These are phyloP conservation scores for Deroptyus accipitrinus DNA, from an alignment of 2,113 vertebrate genomes.

Conservation along the genomic window DNA sequence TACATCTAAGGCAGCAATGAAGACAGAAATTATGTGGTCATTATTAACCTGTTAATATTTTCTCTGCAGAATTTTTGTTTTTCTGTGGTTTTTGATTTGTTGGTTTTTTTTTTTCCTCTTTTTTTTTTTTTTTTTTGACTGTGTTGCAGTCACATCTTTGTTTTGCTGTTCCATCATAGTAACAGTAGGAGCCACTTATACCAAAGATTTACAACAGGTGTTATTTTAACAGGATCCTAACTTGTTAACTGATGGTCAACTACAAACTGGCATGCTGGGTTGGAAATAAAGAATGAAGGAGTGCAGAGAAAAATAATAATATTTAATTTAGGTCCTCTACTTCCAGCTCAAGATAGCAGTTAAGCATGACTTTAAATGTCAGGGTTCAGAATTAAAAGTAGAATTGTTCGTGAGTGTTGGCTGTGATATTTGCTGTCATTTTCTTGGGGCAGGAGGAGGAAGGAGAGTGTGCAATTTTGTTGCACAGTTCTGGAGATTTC, in stretches of 20 bases:
- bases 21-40: not conserved
- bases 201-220: not conserved
- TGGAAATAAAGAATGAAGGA: not conserved
- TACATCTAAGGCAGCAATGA: not conserved
- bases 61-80: not conserved
- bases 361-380: not conserved
- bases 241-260: not conserved
- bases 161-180: not conserved
- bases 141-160: not conserved
- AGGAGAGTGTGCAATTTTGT: not conserved
- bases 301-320: not conserved
- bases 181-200: not conserved
- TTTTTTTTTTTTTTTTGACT: not conserved
- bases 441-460: not conserved
- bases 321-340: not conserved
- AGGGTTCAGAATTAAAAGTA: not conserved
- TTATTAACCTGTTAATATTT: not conserved
- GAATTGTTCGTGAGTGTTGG: accelerated
- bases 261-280: not conserved
- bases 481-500: not conserved
- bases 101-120: not conserved
- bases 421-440: not conserved
- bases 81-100: not conserved
- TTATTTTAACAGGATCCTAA: not conserved
- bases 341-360: not conserved